Evolutionary conservation across 2,888 invertebrate species (phyloP), one percentile per base, ranked within the genome.

Genomic region (Sarcophaga variegata): DNA sequence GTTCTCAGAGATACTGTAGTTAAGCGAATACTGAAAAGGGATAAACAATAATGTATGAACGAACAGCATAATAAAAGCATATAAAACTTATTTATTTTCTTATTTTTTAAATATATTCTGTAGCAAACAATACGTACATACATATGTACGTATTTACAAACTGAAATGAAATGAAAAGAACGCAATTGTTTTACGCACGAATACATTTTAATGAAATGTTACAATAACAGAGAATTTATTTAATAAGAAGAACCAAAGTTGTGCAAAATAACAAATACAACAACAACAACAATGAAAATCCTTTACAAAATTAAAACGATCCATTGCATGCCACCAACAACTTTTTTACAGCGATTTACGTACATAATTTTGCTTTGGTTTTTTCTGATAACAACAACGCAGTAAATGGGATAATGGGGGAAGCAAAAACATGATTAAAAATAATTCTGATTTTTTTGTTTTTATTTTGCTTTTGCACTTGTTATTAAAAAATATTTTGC

Each of bases 181-280:
- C 78, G 82, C 78, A 86, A 88, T 82, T 86, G 75, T 86, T 89
- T 89, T 87, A 89, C 89, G 87, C 89, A 88, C 88, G 89, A 89
- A 87, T 88, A 86, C 88, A 79, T 89, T 89, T 89, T 89, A 89
- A 89, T 89, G 89, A 89, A 89, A 89, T 75, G 63, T 74, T 76
- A 82, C 81, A 85, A 84, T 84, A 80, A 81, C 72, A 70, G 62
- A 72, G 37, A 83, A 84, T 75, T 80, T 80, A 80, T 84, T 84
- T 80, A 84, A 80, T 80, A 80, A 79, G 25, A 83, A 83, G 4
- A 25, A 75, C 17, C 63, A 69, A 77, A 45, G 64, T 54, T 69
- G 37, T 22, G 62, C 4, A n/a, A 64, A 17, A 64, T 14, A 64
- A 27, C 12, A 14, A 10, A 12, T 25, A 66, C 49, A 66, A 76